Conservation (phyloP, 2,888 invertebrate species). For the Chouioia cunea region DNA sequence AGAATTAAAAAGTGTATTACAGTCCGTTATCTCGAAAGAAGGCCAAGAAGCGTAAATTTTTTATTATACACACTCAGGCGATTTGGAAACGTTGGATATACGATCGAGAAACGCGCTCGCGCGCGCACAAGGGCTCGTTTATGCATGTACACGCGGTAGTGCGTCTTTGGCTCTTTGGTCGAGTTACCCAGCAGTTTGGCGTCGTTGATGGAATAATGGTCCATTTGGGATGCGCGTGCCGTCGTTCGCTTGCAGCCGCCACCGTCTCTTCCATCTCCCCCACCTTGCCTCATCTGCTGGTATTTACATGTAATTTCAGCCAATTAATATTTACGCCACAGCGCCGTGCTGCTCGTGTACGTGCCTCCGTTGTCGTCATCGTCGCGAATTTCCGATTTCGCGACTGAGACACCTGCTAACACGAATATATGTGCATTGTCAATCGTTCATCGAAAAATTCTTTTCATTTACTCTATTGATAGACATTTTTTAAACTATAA, state of each 20-base stretch:
- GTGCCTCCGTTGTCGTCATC: constrained; percentile 19
- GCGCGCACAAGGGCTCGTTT: constrained; percentile 13
- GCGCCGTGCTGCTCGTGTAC: constrained; percentile 37
- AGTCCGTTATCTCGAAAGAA: not conserved
- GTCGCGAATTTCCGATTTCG: constrained; percentile 1
- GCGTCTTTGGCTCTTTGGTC: constrained; percentile 54
- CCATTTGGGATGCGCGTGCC: constrained; percentile 66
- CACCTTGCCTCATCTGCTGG: constrained; percentile 43
- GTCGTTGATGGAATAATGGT: constrained; percentile 67
- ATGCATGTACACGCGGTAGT: constrained; percentile 37
- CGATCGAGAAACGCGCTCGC: too few species aligned
- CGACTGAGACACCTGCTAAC: constrained; percentile 2
- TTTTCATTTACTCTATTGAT: too few species aligned
- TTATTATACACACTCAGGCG: too few species aligned
- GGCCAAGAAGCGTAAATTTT: too few species aligned
- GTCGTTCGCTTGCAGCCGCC: constrained; percentile 52
- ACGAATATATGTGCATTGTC: too few species aligned
- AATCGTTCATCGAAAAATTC: too few species aligned
- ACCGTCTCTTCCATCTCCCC: not conserved
- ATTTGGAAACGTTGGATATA: too few species aligned
- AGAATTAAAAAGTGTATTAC: not conserved
- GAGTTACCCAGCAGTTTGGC: constrained; percentile 64
- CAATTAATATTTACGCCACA: constrained; percentile 66
- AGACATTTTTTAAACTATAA: too few species aligned
- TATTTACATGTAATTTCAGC: constrained; percentile 66